These are phyloP conservation scores for Rana temporaria DNA, from an alignment of 2,113 vertebrate genomes.

Conservation along the genomic window DNA sequence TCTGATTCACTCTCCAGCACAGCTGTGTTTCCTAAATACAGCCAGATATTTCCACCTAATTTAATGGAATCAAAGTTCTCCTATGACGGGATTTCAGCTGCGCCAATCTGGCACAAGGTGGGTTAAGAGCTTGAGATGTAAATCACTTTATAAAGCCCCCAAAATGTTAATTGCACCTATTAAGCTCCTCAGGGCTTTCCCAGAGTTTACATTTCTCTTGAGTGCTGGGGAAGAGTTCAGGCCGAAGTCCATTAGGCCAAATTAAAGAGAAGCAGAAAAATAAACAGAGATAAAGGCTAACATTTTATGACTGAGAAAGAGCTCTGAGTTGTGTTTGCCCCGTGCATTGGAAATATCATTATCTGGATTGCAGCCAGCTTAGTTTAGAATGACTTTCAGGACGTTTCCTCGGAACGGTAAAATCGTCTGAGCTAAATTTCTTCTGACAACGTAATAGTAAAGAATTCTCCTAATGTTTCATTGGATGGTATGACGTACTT, in stretches of 20 bases:
- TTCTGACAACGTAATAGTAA: conserved; percentile 16
- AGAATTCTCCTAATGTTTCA: background rate
- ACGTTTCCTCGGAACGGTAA: background rate
- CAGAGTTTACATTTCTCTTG: conserved; percentile 54
- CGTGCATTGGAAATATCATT: conserved; percentile 29
- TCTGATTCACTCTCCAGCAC: background rate
- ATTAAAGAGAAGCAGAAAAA: conserved; percentile 54
- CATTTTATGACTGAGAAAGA: conserved; percentile 43
- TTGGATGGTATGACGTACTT: background rate
- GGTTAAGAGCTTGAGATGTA: conserved; percentile 16
- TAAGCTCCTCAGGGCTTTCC: conserved; percentile 50
- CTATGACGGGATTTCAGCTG: background rate
- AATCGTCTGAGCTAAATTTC: background rate
- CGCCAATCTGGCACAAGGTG: background rate
- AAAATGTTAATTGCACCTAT: conserved; percentile 51
- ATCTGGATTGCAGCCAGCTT: conserved; percentile 1
- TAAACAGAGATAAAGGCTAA: conserved; percentile 54
- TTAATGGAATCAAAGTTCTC: background rate
- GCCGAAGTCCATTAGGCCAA: conserved; percentile 53
- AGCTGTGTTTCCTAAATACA: background rate
- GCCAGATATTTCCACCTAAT: background rate
- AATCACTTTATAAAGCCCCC: conserved; percentile 41
- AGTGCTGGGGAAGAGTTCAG: conserved; percentile 47
- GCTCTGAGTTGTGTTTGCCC: conserved; percentile 6
- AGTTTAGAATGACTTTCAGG: background rate